Conservation (phyloP, 2,113 vertebrate species). For the Motacilla alba region DNA sequence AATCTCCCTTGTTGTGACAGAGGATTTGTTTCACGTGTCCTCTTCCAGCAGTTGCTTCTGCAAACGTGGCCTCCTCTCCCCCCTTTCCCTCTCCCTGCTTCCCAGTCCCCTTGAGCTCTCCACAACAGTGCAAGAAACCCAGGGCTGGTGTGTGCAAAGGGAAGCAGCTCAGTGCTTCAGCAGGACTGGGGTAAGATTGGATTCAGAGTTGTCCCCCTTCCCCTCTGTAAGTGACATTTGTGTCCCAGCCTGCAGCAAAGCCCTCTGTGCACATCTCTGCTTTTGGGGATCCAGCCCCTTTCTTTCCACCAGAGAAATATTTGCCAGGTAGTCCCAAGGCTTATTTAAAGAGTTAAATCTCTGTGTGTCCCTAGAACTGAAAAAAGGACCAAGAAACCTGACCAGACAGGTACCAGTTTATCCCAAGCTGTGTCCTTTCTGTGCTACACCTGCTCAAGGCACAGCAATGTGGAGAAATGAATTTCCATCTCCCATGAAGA, state of each 20-base stretch:
- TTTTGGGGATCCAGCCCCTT: neutral
- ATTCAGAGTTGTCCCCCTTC: neutral
- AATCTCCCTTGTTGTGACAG: neutral
- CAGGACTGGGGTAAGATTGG: too few relatives aligned
- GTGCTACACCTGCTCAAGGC: neutral
- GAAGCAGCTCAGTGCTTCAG: too few relatives aligned
- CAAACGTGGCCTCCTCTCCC: neutral
- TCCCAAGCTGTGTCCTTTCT: neutral
- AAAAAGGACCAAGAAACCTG: neutral
- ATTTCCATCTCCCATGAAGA: neutral
- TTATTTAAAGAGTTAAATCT: neutral
- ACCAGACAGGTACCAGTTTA: neutral
- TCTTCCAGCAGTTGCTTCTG: neutral
- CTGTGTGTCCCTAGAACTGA: accelerated
- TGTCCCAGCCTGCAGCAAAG: neutral
- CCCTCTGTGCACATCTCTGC: neutral
- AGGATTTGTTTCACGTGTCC: accelerated
- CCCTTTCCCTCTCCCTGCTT: neutral
- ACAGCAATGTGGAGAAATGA: neutral
- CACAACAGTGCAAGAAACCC: neutral
- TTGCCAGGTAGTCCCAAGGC: neutral
- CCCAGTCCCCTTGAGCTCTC: neutral
- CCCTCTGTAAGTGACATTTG: neutral
- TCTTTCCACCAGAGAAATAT: neutral
- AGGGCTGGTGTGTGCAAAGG: too few relatives aligned